Percentiles rank a stretch among this genome's conserved stretches.
Evolutionary conservation across 2,888 invertebrate species (phyloP).

Genomic region (Cylloceria caligata): DNA sequence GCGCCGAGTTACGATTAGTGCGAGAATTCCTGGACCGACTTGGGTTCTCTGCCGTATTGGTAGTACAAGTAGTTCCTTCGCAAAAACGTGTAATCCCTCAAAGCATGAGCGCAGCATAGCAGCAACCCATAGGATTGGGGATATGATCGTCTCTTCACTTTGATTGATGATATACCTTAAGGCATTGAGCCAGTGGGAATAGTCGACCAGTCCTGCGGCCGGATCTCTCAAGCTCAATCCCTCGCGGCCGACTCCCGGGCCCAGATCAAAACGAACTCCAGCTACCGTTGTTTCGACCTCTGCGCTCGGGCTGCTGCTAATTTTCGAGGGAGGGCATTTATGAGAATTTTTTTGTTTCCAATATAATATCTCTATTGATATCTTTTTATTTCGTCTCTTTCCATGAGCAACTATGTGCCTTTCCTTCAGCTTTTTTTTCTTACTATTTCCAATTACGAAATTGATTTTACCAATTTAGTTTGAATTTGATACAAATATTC

Average conservation of each 20-base stretch:
- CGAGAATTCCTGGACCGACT: constrained; percentile 49
- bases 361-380: not conserved
- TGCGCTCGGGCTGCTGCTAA: constrained; percentile 83
- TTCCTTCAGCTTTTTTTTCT: not conserved
- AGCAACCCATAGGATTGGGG: constrained; percentile 53
- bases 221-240: constrained; percentile 86
- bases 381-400: not conserved
- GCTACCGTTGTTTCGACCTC: constrained; percentile 84
- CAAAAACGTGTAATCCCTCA: constrained; percentile 45
- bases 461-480: not conserved
- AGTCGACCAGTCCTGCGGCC: constrained; percentile 86
- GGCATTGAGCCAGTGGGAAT: constrained; percentile 87
- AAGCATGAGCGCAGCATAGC: constrained; percentile 55
- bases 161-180: constrained; percentile 83
- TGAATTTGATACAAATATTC: not conserved
- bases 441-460: not conserved
- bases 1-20: constrained; percentile 69
- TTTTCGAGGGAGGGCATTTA: constrained; percentile 55
- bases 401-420: not conserved
- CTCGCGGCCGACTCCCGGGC: constrained; percentile 85
- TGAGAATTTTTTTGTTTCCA: constrained; percentile 46
- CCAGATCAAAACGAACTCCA: constrained; percentile 84
- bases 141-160: constrained; percentile 53
- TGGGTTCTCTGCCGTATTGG: constrained; percentile 28
- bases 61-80: constrained; percentile 2